These are phyloP conservation scores for Pheosia tremula DNA, from an alignment of 2,888 invertebrate species.

Conservation along the genomic window DNA sequence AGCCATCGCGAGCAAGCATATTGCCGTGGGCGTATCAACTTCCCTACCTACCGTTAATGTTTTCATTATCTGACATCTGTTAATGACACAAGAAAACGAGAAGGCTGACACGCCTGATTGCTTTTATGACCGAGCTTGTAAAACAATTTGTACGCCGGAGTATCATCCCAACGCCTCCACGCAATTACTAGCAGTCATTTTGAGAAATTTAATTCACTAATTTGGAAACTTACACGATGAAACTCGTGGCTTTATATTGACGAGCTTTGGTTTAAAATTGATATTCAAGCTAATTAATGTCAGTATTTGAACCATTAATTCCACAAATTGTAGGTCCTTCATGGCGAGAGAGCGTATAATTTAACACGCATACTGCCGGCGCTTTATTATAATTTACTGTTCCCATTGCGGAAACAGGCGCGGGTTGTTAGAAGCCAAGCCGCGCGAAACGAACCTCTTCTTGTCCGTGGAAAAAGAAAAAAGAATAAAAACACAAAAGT, in stretches of 20 bases:
- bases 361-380: constrained; percentile 59
- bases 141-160: constrained; percentile 51
- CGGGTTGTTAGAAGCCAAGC: constrained; percentile 65
- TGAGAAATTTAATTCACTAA: constrained; percentile 35
- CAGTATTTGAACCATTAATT: constrained; percentile 55
- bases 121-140: constrained; percentile 59
- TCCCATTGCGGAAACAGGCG: constrained; percentile 75
- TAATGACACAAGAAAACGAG: constrained; percentile 46
- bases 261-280: constrained; percentile 29
- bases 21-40: constrained; percentile 20
- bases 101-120: constrained; percentile 56
- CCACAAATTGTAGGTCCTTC: constrained; percentile 57
- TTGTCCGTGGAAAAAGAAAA: constrained; percentile 60
- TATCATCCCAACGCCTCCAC: constrained; percentile 33
- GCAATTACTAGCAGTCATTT: constrained; percentile 34
- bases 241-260: constrained; percentile 22
- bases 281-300: constrained; percentile 56
- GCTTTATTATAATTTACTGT: constrained; percentile 79
- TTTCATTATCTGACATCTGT: constrained; percentile 57
- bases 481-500: constrained; percentile 71
- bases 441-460: constrained; percentile 79
- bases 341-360: constrained; percentile 57
- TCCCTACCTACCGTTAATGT: constrained; percentile 43
- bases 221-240: constrained; percentile 27
- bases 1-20: background rate